Base-by-base conservation (phyloP, 2,797 vertebrate genomes). In the Enteromius paludinosus region DNA sequence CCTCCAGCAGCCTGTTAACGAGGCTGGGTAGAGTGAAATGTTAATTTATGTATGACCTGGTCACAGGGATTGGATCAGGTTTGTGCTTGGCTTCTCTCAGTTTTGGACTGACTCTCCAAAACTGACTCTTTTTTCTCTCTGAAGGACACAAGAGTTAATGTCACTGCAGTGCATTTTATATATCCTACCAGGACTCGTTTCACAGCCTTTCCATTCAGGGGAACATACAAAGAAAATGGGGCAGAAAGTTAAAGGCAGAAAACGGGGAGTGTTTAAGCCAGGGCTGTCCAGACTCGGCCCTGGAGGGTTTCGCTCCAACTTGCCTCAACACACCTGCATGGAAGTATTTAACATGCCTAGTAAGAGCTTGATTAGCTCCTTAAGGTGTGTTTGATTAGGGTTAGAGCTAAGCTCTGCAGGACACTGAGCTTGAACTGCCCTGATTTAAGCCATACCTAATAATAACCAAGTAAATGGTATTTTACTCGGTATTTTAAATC, bases 21-120 rank as follows among this genome's bases (percentile, higher is more conserved):
- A 87, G 87, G 83, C 86, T 66, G 73, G 54, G 77, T 85, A 81
- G 79, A 84, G 88, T 77, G 59, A 0, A 35, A 49, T 56, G 68
- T 84, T 90, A 45, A 90, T 89, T 91, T 89, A 85, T 87, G 88
- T 85, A 84, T 5, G 2, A 82, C 82, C 75, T 1, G 41, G 87
- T 90, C 87, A 78, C 7, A 28, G 49, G 78, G 78, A 65, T 84
- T 79, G 72, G 66, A 54, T 23, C 78, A 14, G 69, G 47, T 78
- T 56, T 76, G 77, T 62, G 23, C 30, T 12, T 59, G 72, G 59
- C 88, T 79, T 38, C 62, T 43, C 75, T 35, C 41, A 56, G 56
- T 2, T 28, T 64, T 52, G 43, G 30, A 64, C 35, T 45, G 77
- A 25, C 43, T 20, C 23, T 73, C 56, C 9, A 72, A 49, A 80